phyloP scores from a whole-genome alignment of 1,140 invertebrate species.

The Drosophila littoralis region DNA sequence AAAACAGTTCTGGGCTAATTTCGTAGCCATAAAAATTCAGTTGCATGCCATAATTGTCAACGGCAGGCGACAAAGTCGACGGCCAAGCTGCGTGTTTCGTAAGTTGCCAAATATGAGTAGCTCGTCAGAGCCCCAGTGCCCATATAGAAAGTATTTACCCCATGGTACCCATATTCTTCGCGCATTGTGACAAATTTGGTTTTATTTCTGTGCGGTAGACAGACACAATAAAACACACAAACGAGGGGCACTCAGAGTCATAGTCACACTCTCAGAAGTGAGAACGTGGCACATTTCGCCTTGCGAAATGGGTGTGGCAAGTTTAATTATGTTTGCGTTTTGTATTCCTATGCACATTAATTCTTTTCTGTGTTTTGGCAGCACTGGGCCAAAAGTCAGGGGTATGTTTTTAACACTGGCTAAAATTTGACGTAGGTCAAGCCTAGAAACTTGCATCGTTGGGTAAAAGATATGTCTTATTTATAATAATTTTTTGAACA shows the following conservation, averaged over 20 bases:
- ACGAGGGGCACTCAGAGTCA: slow-evolving; percentile 25
- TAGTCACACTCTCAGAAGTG: slow-evolving; percentile 13
- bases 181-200: slow-evolving; percentile 71
- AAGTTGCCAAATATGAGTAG: slow-evolving; percentile 72
- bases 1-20: slow-evolving; percentile 72
- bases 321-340: slow-evolving; percentile 81
- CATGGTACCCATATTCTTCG: slow-evolving; percentile 12
- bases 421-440: neutral
- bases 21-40: slow-evolving; percentile 76
- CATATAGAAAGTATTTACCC: slow-evolving; percentile 17
- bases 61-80: slow-evolving; percentile 56
- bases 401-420: slow-evolving; percentile 32
- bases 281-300: slow-evolving; percentile 24
- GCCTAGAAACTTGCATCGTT: neutral
- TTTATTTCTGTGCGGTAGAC: slow-evolving; percentile 67
- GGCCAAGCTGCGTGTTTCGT: slow-evolving; percentile 68
- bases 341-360: slow-evolving; percentile 61
- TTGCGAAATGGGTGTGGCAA: slow-evolving; percentile 66
- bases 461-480: no score
- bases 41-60: slow-evolving; percentile 75
- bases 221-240: slow-evolving; percentile 63
- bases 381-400: slow-evolving; percentile 3
- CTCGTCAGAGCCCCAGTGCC: slow-evolving; percentile 32
- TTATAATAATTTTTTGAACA: no score
- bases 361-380: slow-evolving; percentile 58